A percentile compares a stretch with the other conserved stretches of the same genome.
Conservation (phyloP, 1,140 invertebrate genomes). For the Spodoptera frugiperda region DNA sequence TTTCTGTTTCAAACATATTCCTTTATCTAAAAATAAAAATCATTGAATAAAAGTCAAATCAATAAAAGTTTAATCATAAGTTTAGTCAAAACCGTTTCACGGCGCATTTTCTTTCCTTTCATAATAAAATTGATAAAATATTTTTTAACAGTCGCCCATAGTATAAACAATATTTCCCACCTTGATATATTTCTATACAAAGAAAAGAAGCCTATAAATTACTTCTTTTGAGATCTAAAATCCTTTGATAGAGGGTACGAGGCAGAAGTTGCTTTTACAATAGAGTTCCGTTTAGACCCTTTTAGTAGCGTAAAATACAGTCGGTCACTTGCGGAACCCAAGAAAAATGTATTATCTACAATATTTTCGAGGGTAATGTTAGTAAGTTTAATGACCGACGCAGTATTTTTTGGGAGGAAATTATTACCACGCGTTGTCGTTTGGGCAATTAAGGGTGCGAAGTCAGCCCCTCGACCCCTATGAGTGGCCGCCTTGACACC, state of each 20-base stretch:
- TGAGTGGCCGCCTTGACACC: conserved; percentile 32
- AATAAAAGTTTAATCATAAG: no score
- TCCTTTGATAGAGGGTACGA: conserved; percentile 4
- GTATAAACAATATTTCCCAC: background rate
- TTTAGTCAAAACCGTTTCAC: no score
- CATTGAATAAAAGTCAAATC: no score
- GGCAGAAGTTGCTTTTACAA: background rate
- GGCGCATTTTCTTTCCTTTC: no score
- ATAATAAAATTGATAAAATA: no score
- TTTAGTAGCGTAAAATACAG: background rate
- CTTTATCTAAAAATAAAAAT: no score
- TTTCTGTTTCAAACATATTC: no score
- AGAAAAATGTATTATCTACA: background rate
- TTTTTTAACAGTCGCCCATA: no score
- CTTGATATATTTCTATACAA: background rate
- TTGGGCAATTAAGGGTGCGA: conserved; percentile 36
- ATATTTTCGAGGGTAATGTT: background rate
- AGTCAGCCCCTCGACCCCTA: conserved; percentile 43
- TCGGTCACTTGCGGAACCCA: background rate
- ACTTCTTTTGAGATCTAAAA: background rate
- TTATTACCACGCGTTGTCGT: conserved; percentile 42
- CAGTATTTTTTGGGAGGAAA: conserved; percentile 32
- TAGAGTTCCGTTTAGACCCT: background rate
- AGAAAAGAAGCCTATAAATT: conserved; percentile 3
- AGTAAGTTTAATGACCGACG: conserved; percentile 26